Conservation (phyloP, 2,888 invertebrate genomes). For the Taenaris catops region DNA sequence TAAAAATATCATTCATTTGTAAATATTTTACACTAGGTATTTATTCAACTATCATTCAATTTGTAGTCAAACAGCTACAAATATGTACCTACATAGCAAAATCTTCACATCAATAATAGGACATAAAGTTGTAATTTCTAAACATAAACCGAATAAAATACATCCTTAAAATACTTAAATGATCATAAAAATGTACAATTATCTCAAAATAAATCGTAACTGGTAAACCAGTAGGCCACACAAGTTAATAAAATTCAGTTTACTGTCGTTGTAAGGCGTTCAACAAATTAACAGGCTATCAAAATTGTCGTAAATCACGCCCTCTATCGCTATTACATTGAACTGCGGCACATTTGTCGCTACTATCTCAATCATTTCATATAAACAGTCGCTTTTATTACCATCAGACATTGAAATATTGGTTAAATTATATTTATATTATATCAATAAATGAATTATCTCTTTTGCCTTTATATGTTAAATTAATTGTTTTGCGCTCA, state of each 20-base stretch:
- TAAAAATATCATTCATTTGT: no score
- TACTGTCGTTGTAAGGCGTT: slow-evolving; percentile 7
- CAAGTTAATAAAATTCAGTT: slow-evolving; percentile 2
- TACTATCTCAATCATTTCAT: slow-evolving; percentile 63
- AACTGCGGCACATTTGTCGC: slow-evolving; percentile 48
- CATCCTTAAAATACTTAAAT: no score
- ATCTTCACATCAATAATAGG: no score
- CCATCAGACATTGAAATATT: slow-evolving; percentile 51
- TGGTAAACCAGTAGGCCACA: background rate
- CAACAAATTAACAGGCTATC: slow-evolving; percentile 37
- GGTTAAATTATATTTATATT: slow-evolving; percentile 52
- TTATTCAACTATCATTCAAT: no score
- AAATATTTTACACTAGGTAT: no score
- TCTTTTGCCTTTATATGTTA: slow-evolving; percentile 28
- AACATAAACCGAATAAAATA: no score
- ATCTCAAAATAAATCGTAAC: no score
- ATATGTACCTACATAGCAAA: no score
- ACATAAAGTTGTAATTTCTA: no score
- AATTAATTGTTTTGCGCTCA: slow-evolving; percentile 33
- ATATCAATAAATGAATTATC: slow-evolving; percentile 67
- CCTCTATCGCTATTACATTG: slow-evolving; percentile 51
- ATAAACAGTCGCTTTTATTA: slow-evolving; percentile 61
- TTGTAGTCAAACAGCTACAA: no score
- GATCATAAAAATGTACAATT: no score
- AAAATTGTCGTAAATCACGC: slow-evolving; percentile 52